phyloP scores from a whole-genome alignment of 37 sponge, comb jelly and placozoan genomes.

The Ephydatia muelleri region DNA sequence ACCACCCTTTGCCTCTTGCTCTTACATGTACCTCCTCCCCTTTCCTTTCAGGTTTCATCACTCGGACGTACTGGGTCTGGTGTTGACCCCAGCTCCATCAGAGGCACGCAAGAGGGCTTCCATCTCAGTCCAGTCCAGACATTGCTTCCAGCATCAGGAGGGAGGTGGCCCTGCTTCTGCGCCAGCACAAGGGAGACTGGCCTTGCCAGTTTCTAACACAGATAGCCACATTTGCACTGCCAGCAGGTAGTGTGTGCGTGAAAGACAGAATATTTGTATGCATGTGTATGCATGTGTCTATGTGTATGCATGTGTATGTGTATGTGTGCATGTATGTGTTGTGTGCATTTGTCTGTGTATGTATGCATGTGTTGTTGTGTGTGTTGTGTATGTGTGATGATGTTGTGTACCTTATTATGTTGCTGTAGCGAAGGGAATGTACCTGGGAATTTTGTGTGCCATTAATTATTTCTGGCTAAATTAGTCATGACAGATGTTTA shows the following conservation, averaged over 20 bases:
- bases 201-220: constrained; percentile 74
- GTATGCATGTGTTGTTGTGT: too few relatives aligned
- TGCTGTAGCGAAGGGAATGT: neutral
- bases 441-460: neutral
- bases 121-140: constrained; percentile 76
- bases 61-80: constrained; percentile 50
- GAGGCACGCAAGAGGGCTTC: constrained; percentile 83
- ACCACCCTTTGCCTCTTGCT: constrained; percentile 29
- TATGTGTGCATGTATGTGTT: too few relatives aligned
- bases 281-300: too few relatives aligned
- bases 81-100: constrained; percentile 71
- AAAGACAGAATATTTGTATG: too few relatives aligned
- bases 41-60: constrained; percentile 49
- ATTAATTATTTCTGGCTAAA: too few relatives aligned
- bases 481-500: neutral
- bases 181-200: constrained; percentile 84
- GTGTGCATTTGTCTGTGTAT: too few relatives aligned
- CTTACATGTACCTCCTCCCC: neutral
- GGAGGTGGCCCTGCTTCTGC: constrained; percentile 44
- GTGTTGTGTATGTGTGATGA: too few relatives aligned
- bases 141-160: constrained; percentile 74
- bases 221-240: constrained; percentile 69
- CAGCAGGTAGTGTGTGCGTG: constrained; percentile 82
- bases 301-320: too few relatives aligned
- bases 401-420: too few relatives aligned